Conservation (phyloP, 2,888 invertebrate species). For the Morpho achilles region DNA sequence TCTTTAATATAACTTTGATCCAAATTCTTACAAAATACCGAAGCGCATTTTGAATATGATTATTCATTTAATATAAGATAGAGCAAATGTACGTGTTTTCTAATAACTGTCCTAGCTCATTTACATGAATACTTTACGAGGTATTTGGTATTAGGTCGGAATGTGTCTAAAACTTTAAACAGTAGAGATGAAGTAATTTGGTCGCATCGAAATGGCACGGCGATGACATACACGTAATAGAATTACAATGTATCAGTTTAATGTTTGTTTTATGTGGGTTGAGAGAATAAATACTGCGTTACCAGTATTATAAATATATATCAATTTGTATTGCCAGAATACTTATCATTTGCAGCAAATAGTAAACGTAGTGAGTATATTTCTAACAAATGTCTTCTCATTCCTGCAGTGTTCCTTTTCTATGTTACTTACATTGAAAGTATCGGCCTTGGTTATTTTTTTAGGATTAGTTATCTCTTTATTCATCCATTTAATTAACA, state of each 20-base stretch:
- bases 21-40: background rate
- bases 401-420: no score
- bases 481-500: no score
- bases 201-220: slow-evolving; percentile 21
- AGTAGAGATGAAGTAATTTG: slow-evolving; percentile 40
- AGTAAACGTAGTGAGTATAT: no score
- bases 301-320: no score
- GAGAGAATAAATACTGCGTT: background rate
- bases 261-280: background rate
- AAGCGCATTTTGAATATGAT: background rate
- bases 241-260: slow-evolving; percentile 8
- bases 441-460: no score
- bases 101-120: slow-evolving; percentile 61
- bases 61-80: no score
- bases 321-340: no score
- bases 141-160: slow-evolving; percentile 61
- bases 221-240: background rate
- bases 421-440: no score
- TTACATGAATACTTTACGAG: slow-evolving; percentile 66
- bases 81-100: slow-evolving; percentile 19
- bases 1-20: background rate
- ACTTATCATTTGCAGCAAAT: no score
- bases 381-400: no score
- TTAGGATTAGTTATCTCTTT: no score
- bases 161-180: slow-evolving; percentile 43